Base-by-base conservation (phyloP, 2,113 vertebrate genomes). In the Puma concolor region DNA sequence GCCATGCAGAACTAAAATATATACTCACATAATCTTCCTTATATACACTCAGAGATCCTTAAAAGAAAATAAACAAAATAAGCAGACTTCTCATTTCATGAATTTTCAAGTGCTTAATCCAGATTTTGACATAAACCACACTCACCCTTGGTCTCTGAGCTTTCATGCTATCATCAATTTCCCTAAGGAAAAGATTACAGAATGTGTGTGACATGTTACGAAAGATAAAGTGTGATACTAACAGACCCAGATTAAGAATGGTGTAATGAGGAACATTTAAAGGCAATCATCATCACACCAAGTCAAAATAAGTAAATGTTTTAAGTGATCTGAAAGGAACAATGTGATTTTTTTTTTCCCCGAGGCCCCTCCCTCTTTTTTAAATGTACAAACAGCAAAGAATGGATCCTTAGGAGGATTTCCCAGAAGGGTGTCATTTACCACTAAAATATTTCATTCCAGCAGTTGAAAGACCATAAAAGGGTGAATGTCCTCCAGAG, bases 391-490 rank as follows among this genome's bases (percentile, higher is more conserved):
- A 97, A 95, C 8, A 97, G 36, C 82, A 95, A 91, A 96, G 74
- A 97, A 97, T 74, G 52, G 88, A 95, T 98, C 81, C 97, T 98
- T 72, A 95, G 77, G 82, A 76, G 6, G 60, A 98, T 96, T 98
- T 99, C 93, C 94, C 98, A 98, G 95, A 98, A 98, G 64, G 82
- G 67, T 96, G 67, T 95, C 12, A 88, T 98, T 98, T 99, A 98
- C 91, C 84, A 97, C 94, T 93, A 95, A 98, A 98, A 97, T 98
- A 98, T 96, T 97, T 98, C 82, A 98, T 98, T 98, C 94, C 29
- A 97, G 96, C 83, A 97, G 94, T 2, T 98, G 96, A 98, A 98
- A 98, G 94, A 97, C 93, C 85, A 98, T 97, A 98, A 98, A 98
- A 98, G 72, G 98, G 97, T 13, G n/a, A 69, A 91, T 72, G 96